These are phyloP conservation scores for Rhynchonycteris naso DNA, from an alignment of 2,797 vertebrate genomes.

Conservation along the genomic window DNA sequence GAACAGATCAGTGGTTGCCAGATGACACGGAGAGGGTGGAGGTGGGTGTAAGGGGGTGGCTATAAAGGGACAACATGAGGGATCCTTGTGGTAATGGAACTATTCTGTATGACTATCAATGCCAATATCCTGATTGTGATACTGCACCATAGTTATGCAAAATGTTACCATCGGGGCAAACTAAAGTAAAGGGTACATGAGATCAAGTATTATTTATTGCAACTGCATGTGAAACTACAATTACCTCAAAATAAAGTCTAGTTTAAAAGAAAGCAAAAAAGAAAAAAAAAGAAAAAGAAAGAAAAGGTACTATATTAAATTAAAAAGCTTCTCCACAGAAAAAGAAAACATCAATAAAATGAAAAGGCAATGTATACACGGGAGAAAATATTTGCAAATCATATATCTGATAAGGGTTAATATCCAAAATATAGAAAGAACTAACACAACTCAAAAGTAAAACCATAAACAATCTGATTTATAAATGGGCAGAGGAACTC, in stretches of 20 bases:
- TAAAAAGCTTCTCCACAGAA: not conserved
- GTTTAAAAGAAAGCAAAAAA: not conserved
- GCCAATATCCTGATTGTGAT: not conserved
- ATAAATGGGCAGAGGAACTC: not conserved
- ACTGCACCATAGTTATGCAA: not conserved
- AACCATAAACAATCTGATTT: not conserved
- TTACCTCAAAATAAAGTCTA: conserved; percentile 3
- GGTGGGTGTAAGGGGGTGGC: no score
- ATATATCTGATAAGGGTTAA: not conserved
- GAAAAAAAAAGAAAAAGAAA: not conserved
- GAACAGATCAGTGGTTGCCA: not conserved
- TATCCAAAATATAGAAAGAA: not conserved
- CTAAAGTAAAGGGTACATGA: not conserved
- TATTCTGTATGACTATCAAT: not conserved
- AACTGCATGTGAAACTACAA: not conserved
- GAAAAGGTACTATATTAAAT: not conserved
- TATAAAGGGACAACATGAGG: not conserved
- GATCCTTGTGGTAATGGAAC: not conserved
- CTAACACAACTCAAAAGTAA: not conserved
- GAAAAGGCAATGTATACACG: not conserved
- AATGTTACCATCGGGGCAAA: not conserved
- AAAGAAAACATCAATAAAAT: not conserved
- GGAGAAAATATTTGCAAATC: not conserved
- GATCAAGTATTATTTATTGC: not conserved
- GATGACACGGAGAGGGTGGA: not conserved